phyloP scores from a whole-genome alignment of 2,113 vertebrate genomes.

The Ascaphus truei region DNA sequence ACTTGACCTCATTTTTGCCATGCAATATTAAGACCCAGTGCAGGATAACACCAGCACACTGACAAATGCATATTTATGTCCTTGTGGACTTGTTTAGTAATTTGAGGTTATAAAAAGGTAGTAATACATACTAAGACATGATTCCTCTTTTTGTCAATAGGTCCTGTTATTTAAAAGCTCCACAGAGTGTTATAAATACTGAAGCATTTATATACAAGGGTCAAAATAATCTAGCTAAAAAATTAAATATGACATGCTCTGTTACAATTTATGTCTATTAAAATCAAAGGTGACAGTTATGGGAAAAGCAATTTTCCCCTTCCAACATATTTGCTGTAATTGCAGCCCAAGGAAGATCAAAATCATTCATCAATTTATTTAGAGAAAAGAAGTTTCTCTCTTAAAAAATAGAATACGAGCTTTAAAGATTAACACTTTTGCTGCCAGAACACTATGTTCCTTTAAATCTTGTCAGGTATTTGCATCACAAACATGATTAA shows the following conservation, averaged over 20 bases:
- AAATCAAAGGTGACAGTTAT: constrained; percentile 42
- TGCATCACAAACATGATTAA: no score
- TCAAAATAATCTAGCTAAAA: constrained; percentile 36
- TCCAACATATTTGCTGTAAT: constrained; percentile 39
- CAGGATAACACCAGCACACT: background rate
- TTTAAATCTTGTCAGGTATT: no score
- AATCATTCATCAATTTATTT: constrained; percentile 40
- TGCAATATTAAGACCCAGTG: background rate
- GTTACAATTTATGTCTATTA: constrained; percentile 37
- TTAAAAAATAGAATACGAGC: constrained; percentile 12
- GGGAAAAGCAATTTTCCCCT: constrained; percentile 40
- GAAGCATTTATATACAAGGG: constrained; percentile 28
- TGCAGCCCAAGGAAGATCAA: constrained; percentile 36
- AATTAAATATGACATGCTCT: constrained; percentile 42
- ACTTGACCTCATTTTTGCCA: no score
- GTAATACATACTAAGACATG: background rate
- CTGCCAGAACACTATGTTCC: no score
- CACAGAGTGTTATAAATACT: constrained; percentile 22
- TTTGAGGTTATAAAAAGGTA: background rate
- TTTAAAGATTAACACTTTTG: constrained; percentile 20
- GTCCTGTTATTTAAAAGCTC: constrained; percentile 25
- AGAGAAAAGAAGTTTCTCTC: constrained; percentile 17
- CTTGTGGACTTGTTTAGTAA: background rate
- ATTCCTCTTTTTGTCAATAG: constrained; percentile 9
- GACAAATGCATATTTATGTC: background rate